These are phyloP conservation scores for Proteles cristata DNA, from an alignment of 2,113 vertebrate species.

Conservation along the genomic window DNA sequence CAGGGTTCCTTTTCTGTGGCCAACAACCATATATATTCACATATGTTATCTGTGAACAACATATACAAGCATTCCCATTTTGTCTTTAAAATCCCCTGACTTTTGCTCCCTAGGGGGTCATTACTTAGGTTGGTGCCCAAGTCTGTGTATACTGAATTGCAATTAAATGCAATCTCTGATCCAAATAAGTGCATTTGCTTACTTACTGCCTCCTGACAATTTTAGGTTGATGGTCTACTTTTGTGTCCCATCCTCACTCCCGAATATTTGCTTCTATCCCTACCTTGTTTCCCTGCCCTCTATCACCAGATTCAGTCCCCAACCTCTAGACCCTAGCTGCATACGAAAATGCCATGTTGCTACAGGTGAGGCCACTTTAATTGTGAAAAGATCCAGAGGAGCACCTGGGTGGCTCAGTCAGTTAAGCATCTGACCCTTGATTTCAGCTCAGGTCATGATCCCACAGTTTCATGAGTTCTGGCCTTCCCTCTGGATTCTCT, in stretches of 20 bases:
- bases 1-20: background rate
- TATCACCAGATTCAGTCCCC: background rate
- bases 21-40: background rate
- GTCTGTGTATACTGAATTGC: background rate
- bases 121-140: background rate
- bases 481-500: no score
- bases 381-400: background rate
- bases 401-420: no score
- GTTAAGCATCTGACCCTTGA: no score
- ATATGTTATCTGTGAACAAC: background rate
- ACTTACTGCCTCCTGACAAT: background rate
- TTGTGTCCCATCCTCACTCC: background rate
- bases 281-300: background rate
- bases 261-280: background rate
- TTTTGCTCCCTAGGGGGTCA: background rate
- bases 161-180: background rate
- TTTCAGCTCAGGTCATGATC: no score
- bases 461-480: no score
- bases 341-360: background rate
- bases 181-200: background rate
- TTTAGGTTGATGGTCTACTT: background rate
- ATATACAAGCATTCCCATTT: background rate
- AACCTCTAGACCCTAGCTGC: background rate
- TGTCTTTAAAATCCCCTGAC: background rate
- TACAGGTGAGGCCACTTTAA: background rate